Percentiles rank a stretch among this genome's conserved stretches.
Conservation (phyloP, 2,888 invertebrate species). For the Leuctra nigra region DNA sequence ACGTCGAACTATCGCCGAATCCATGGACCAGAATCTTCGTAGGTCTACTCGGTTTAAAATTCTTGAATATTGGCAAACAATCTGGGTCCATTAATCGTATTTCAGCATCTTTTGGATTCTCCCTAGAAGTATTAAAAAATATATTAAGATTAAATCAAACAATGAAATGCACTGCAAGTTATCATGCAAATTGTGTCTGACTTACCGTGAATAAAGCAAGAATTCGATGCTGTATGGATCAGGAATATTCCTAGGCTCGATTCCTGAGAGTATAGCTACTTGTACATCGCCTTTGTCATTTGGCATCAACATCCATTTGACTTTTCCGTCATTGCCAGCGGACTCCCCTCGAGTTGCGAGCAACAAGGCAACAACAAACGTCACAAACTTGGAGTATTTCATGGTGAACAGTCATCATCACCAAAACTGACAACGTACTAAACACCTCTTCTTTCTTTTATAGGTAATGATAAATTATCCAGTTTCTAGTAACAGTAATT, state of each 20-base stretch:
- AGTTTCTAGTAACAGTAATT: no score
- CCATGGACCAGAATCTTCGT: slow-evolving; percentile 35
- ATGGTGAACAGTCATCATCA: background rate
- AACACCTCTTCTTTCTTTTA: background rate
- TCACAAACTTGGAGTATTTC: background rate
- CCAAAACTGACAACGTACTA: background rate
- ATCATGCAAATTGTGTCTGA: slow-evolving; percentile 4
- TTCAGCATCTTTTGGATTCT: slow-evolving; percentile 31
- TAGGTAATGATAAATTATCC: slow-evolving; percentile 3
- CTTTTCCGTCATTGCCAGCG: slow-evolving; percentile 10
- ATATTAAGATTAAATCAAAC: background rate
- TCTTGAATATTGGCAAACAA: slow-evolving; percentile 32
- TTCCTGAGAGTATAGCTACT: slow-evolving; percentile 32
- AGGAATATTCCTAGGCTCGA: slow-evolving; percentile 25
- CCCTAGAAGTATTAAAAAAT: slow-evolving; percentile 24
- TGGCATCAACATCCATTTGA: slow-evolving; percentile 34
- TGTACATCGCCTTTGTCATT: slow-evolving; percentile 32
- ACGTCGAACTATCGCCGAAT: slow-evolving; percentile 33
- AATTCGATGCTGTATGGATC: slow-evolving; percentile 30
- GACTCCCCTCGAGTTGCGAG: background rate
- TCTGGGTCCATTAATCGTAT: slow-evolving; percentile 30
- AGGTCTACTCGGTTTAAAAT: slow-evolving; percentile 32
- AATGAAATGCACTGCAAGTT: background rate
- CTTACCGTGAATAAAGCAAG: slow-evolving; percentile 32
- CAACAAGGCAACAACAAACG: background rate